Evolutionary conservation across 2,888 invertebrate species (phyloP), one percentile per base, ranked within the genome.

Genomic region (Rhopalosiphum nymphaeae): DNA sequence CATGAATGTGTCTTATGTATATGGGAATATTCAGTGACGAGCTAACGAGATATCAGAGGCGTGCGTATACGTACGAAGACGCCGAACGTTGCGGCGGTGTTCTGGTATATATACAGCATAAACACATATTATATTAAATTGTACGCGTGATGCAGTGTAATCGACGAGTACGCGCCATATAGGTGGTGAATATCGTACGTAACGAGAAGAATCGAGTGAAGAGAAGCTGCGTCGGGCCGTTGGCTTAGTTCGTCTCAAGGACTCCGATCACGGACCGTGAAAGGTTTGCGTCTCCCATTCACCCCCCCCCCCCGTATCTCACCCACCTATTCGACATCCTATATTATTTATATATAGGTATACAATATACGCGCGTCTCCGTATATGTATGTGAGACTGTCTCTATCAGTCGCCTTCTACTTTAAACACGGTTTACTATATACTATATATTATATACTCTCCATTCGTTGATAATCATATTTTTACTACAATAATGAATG

Each of bases 261-360:
- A 93, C 92, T 90, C 42, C 49, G 94, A 67, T 67, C 94, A 91
- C 53, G 86, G 94, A 94, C 94, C 91, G 94, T 94, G 91, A 94
- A 94, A 94, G 94, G 94, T 86, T 91, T n/a, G 88, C 88, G 46
- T 53, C 85, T 93, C 56, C 36, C 67, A 78, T 78, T 78, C 44
- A 42, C 53, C 36, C 7, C 44, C 36, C n/a, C 49, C 84, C 13
- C 16, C 29, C 44, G 44, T 46, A 2, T n/a, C n/a, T 36, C 10
- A 26, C 11, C 42, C 56, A 5, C 25, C 49, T 16, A 26, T 53
- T 36, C 78, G 36, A 26, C 16, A 29, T 36, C 57, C 36, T 26
- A 57, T 89, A 42, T 84, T 25, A 29, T 49, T 46, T 26, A 29
- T 53, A 13, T 26, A 78, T 13, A 67, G 42, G 16, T 25, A 26